phyloP scores from a whole-genome alignment of 2,797 vertebrate species.

The Harpagifer antarcticus region DNA sequence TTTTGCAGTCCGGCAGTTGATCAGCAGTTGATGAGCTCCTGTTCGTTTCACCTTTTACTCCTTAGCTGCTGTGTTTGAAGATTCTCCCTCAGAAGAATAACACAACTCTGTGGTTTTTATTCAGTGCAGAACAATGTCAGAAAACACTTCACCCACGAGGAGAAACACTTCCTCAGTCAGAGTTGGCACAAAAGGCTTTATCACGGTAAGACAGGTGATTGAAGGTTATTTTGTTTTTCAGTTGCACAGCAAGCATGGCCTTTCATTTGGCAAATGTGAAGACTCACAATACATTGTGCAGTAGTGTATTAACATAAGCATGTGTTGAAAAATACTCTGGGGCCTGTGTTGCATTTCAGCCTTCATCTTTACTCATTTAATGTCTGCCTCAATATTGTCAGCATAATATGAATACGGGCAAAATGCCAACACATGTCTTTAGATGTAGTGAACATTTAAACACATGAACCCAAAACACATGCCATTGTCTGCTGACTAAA shows the following conservation, averaged over 20 bases:
- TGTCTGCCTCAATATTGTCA: background rate
- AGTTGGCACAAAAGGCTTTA: background rate
- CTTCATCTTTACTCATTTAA: background rate
- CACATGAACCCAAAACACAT: background rate
- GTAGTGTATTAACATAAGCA: background rate
- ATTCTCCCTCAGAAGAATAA: constrained; percentile 11
- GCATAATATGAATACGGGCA: background rate
- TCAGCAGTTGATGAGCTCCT: constrained; percentile 11
- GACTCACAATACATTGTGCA: background rate
- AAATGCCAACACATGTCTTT: background rate
- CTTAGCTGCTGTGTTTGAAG: constrained; percentile 10
- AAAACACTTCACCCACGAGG: constrained; percentile 1
- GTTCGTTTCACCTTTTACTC: constrained; percentile 22
- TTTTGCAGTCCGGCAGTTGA: constrained; percentile 10
- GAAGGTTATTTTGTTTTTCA: background rate
- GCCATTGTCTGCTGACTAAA: background rate
- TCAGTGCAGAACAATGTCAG: background rate
- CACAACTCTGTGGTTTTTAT: constrained; percentile 5
- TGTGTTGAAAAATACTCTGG: background rate
- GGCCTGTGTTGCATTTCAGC: background rate
- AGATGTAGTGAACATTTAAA: background rate
- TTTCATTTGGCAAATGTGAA: background rate
- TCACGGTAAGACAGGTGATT: background rate
- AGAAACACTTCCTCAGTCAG: background rate
- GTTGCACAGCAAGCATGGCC: background rate